Base-by-base conservation (phyloP, 92 coral and sea anemone genomes). In the Epizoanthus illoricatus region DNA sequence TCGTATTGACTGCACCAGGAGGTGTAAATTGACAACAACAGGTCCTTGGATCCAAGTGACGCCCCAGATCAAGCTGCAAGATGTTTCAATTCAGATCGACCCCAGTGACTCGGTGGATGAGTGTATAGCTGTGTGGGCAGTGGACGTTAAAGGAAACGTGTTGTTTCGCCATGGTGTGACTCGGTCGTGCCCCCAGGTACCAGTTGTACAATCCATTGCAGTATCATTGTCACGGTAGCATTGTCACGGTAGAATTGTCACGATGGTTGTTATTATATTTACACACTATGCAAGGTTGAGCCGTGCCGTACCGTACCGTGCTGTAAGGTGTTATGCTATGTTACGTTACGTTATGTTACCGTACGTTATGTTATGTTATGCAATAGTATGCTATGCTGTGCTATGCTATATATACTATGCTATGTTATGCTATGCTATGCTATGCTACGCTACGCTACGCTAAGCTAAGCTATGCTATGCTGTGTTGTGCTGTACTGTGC, bases 21-120 rank as follows among this genome's bases (percentile, higher is more conserved):
- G 92, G 18, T 89, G 91, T 20, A 88, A 89, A 69, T 92, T 95
- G 16, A 88, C 88, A 0, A 93, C 98, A 36, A 95, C 95, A 60
- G 98, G 98, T 47, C 98, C 98, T 1, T 95, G 98, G 98, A 69
- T 91, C 11, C 91, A 87, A 63, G 92, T 95, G 54, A 78, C 87
- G 57, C 95, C 97, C 3, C 85, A 91, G 45, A 91, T 95, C 58
- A 86, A 86, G 45, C 85, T 95, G 54, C 90, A 89, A 68, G 98
- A 95, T 73, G 86, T 89, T 69, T 89, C 97, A 55, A 90, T 95
- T 65, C 97, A 95, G 88, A 89, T 89, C 12, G 95, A 93, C 65
- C 73, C 80, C 24, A 56, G 45, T 5, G 83, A 76, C 56, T 76
- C 85, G 9, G 89, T 54, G 23, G 88, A 87, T 47, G 91, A 87